Evolutionary conservation across 2,797 vertebrate species (phyloP).

Genomic region (Danionella dracula): DNA sequence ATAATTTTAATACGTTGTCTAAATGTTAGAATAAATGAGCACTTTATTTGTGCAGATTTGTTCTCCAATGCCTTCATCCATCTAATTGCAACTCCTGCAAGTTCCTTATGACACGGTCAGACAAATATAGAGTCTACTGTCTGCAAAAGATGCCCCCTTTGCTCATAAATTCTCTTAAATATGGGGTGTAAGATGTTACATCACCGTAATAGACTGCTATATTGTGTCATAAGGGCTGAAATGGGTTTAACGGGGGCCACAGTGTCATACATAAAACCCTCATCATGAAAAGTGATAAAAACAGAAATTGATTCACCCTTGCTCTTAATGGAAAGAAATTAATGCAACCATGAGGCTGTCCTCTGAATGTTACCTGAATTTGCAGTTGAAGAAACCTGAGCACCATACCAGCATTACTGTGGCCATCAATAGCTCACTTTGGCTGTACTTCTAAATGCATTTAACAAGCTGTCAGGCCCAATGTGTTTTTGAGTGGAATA

Average conservation of each 20-base stretch:
- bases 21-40: too few relatives aligned
- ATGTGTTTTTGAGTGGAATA: constrained; percentile 80
- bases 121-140: constrained; percentile 1
- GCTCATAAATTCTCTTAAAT: constrained; percentile 19
- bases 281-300: constrained; percentile 2
- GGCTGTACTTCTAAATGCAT: constrained; percentile 73
- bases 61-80: neutral
- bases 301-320: neutral
- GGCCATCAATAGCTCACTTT: constrained; percentile 54
- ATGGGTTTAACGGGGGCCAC: neutral
- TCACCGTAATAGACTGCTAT: constrained; percentile 19
- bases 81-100: neutral
- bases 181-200: constrained; percentile 5
- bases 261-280: neutral
- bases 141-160: constrained; percentile 13
- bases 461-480: constrained; percentile 78
- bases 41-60: too few relatives aligned
- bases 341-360: neutral
- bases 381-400: constrained; percentile 28
- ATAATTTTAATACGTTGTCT: too few relatives aligned
- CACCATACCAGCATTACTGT: constrained; percentile 36
- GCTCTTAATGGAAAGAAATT: neutral
- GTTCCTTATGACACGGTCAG: constrained; percentile 11
- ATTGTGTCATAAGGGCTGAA: constrained; percentile 12
- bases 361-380: constrained; percentile 27